These are phyloP conservation scores for Pteria penguin DNA, from an alignment of 2,888 invertebrate species.

Conservation along the genomic window DNA sequence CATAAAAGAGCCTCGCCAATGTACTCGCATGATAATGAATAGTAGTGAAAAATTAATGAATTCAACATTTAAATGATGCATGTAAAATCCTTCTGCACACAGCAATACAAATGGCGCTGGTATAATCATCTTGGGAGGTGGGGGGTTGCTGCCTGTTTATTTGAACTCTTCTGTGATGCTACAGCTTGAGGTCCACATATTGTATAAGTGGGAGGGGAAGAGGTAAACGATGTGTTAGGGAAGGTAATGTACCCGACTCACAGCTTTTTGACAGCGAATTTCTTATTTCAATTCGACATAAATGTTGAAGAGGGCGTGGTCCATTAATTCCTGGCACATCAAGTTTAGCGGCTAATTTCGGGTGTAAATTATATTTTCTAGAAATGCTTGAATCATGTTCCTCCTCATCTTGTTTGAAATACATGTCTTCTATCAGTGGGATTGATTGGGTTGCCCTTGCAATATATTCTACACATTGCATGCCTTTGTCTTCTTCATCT, in stretches of 20 bases:
- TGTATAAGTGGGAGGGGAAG: slow-evolving; percentile 50
- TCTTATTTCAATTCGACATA: slow-evolving; percentile 50
- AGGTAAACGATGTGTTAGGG: slow-evolving; percentile 46
- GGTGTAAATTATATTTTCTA: slow-evolving; percentile 52
- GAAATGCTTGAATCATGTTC: neutral
- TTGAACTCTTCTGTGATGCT: no score
- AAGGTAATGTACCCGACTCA: slow-evolving; percentile 41
- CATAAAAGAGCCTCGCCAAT: no score
- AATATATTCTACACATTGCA: slow-evolving; percentile 50
- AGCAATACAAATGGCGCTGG: no score
- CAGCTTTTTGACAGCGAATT: slow-evolving; percentile 16
- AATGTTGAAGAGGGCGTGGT: slow-evolving; percentile 50
- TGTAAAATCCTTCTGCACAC: no score
- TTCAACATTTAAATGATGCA: no score
- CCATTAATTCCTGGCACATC: slow-evolving; percentile 42
- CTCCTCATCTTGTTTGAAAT: slow-evolving; percentile 41
- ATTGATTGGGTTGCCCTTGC: slow-evolving; percentile 45
- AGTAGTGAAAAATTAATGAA: no score
- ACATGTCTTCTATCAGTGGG: slow-evolving; percentile 44
- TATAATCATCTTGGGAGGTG: no score
- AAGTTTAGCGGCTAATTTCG: slow-evolving; percentile 43
- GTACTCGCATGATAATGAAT: no score
- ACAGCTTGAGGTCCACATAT: slow-evolving; percentile 48
- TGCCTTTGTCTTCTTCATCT: slow-evolving; percentile 50
- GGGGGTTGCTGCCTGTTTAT: no score